Evolutionary conservation across 2,113 vertebrate genomes (phyloP).

Genomic region (Alethe diademata): DNA sequence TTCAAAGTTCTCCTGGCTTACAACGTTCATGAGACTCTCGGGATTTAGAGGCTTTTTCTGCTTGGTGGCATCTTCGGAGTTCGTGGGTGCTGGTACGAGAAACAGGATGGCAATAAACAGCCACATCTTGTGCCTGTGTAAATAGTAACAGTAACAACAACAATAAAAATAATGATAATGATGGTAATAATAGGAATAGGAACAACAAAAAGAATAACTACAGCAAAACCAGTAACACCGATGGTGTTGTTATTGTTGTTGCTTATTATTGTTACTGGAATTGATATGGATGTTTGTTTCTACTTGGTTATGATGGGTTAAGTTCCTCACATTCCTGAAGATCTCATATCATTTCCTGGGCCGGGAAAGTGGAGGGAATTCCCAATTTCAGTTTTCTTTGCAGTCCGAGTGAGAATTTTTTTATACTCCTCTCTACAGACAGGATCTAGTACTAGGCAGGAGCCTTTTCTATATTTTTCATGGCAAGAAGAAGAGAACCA

Average conservation of each 20-base stretch:
- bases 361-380: not conserved
- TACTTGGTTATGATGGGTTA: not conserved
- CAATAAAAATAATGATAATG: not conserved
- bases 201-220: not conserved
- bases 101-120: not conserved
- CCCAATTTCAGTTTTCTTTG: not conserved
- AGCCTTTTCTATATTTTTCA: not conserved
- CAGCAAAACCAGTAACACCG: not conserved
- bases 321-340: not conserved
- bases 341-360: not conserved
- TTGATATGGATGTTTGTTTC: not conserved
- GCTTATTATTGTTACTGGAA: not conserved
- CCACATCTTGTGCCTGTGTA: constrained; percentile 27
- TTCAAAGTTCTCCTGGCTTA: not conserved
- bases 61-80: fast-evolving
- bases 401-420: not conserved
- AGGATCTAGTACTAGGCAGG: not conserved
- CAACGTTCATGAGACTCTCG: not conserved
- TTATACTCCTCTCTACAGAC: not conserved
- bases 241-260: not conserved
- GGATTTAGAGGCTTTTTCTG: not conserved
- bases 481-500: not conserved
- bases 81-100: fast-evolving
- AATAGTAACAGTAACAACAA: not conserved
- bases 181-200: not conserved